Evolutionary conservation across 92 coral and sea anemone genomes (phyloP), one percentile per base, ranked within the genome.

Genomic region (Porites lobata): DNA sequence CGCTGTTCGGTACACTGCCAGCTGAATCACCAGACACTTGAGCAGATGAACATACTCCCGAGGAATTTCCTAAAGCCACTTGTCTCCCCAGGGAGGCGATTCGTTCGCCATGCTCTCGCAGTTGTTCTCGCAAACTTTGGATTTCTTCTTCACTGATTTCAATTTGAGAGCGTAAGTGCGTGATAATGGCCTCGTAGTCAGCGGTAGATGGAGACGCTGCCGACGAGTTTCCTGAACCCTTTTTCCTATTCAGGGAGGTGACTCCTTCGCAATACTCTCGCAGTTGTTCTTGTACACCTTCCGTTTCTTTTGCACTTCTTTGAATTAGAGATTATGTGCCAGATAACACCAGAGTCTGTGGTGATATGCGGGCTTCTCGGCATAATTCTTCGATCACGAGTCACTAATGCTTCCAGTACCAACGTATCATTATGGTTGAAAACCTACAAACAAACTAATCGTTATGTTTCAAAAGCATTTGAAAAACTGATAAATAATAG

Each of bases 61-160:
- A 20, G 71, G 51, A 12, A 65, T 79, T 79, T 43, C 59, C 19
- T 10, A 61, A 50, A 9, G 84, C 84, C 59, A 65, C 47, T 19
- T 79, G 64, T 50, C 73, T 79, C 19, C 62, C 84, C 73, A 79
- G 59, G 6, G 62, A 22, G 32, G 73, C 32, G 20, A 79, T 64
- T 65, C 84, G 64, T 21, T 79, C 84, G 58, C 84, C 65, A 43
- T 64, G 73, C 13, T 79, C 72, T 61, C 70, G 71, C 29, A 69
- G 62, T 78, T 61, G 59, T 19, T 78, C 69, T 8, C 29, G 82
- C 8, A 79, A 24, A 65, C 65, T 43, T 50, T 72, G 63, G 47
- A 50, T 79, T 79, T 79, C 84, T 24, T 18, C 84, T 50, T 61
- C 32, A 47, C 64, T 20, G 19, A 43, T 79, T 65, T 79, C 72